A percentile compares a stretch with the other conserved stretches of the same genome.
phyloP scores from a whole-genome alignment of 64 coral and sea anemone genomes.

The Catalaphyllia jardinei region DNA sequence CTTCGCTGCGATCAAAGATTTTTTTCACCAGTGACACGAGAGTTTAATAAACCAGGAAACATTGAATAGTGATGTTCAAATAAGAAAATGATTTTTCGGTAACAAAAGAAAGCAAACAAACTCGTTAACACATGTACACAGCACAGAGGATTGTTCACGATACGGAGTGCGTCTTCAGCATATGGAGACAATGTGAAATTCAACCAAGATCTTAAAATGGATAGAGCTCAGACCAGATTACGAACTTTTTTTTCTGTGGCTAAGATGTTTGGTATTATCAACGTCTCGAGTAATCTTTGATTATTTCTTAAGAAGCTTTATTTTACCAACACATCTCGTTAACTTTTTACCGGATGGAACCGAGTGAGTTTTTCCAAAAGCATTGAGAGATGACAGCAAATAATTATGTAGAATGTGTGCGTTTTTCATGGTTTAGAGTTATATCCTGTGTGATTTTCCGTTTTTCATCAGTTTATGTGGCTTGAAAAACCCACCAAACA shows the following conservation, averaged over 20 bases:
- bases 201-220: too few relatives aligned
- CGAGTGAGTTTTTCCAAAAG: too few relatives aligned
- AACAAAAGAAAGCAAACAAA: background rate
- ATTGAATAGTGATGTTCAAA: background rate
- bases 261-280: too few relatives aligned
- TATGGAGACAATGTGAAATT: too few relatives aligned
- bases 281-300: background rate
- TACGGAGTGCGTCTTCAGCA: background rate
- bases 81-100: background rate
- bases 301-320: slow-evolving; percentile 2
- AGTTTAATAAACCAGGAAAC: background rate
- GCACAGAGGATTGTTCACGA: too few relatives aligned
- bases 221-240: too few relatives aligned
- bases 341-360: background rate
- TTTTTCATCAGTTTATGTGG: background rate
- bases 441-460: background rate
- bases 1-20: background rate
- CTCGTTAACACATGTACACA: background rate
- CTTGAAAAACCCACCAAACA: too few relatives aligned
- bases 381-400: too few relatives aligned
- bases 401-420: too few relatives aligned
- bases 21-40: background rate
- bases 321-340: background rate
- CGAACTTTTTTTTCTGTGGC: too few relatives aligned
- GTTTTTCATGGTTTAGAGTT: too few relatives aligned